phyloP scores from a whole-genome alignment of 64 coral and sea anemone species.

The Actinia tenebrosa region DNA sequence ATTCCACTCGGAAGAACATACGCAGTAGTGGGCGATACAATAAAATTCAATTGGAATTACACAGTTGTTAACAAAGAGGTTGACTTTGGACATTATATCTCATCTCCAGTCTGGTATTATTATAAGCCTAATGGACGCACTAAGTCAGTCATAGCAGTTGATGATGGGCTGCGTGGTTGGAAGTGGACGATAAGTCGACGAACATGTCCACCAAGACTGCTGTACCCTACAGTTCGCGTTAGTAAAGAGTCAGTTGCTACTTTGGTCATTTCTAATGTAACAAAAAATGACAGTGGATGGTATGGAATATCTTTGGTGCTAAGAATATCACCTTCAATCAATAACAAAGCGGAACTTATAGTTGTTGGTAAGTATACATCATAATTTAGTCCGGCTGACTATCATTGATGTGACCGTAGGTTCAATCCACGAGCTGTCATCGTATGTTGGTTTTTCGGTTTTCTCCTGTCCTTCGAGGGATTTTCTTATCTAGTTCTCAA shows the following conservation, averaged over 20 bases:
- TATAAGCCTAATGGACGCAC: background rate
- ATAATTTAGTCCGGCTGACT: too few species aligned
- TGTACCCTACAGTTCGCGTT: background rate
- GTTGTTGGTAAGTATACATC: background rate
- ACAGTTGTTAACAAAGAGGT: background rate
- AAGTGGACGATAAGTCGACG: background rate
- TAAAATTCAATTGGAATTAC: constrained; percentile 1
- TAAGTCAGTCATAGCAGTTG: background rate
- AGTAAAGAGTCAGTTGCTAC: constrained; percentile 3
- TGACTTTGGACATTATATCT: background rate
- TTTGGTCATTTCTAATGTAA: constrained; percentile 11
- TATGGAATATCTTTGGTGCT: background rate
- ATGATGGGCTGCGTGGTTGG: background rate
- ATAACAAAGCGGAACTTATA: background rate
- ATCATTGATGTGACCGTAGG: too few species aligned
- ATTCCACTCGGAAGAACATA: background rate
- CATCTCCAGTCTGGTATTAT: background rate
- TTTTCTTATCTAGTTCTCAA: too few species aligned
- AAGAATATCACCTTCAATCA: background rate
- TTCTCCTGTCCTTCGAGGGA: too few species aligned
- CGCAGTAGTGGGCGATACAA: background rate
- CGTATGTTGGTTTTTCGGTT: background rate
- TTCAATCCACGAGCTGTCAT: too few species aligned
- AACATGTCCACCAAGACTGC: background rate
- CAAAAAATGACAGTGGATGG: background rate